Base-by-base conservation (phyloP, 2,888 invertebrate species). In the Pseudeuparius sepicola region DNA sequence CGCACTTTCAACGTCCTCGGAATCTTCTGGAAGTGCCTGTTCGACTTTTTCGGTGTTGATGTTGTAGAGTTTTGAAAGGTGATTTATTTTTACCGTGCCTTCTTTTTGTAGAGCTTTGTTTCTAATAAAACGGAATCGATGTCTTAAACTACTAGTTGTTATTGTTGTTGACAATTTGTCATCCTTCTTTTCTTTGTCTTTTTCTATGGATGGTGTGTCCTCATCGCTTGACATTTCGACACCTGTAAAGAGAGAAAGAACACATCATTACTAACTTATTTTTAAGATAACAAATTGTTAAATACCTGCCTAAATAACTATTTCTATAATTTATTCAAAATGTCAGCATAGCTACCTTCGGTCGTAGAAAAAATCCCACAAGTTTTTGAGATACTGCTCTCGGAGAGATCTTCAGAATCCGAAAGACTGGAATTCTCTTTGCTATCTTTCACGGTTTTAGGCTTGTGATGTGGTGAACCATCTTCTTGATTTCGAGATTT, bases 371-470 rank as follows among this genome's bases (percentile, higher is more conserved):
- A 43, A 20, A 58, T 49, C 3, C 61, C 62, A 37, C 61, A 61
- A 37, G 62, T 62, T 41, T 51, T 57, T 0, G 61, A 61, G 39
- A 62, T 57, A 37, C 62, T 63, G 42, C 62, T 62, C 42, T 64
- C 64, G 3, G 62, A 62, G 10, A 60, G 41, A 40, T 71, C 71
- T 45, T 73, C 73, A 0, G 78, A 77, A 55, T 81, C 81, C 29
- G 79, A 79, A 20, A 50, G 34, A 45, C 70, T 77, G 0, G 78
- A 78, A 54, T 71, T 75, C 51, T 71, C 68, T 65, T 71, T 34
- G 66, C 58, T 36, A 66, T 57, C 39, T 59, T 56, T 51, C 11
- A 34, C 28, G 26, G 34, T 37, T 23, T 27, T 30, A 31, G 33
- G 7, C 41, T 44, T 48, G 30, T 49, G 48, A 16, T 36, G 34